A percentile compares a stretch with the other conserved stretches of the same genome.
Evolutionary conservation across 2,888 invertebrate genomes (phyloP).

Genomic region (Lysandra bellargus): DNA sequence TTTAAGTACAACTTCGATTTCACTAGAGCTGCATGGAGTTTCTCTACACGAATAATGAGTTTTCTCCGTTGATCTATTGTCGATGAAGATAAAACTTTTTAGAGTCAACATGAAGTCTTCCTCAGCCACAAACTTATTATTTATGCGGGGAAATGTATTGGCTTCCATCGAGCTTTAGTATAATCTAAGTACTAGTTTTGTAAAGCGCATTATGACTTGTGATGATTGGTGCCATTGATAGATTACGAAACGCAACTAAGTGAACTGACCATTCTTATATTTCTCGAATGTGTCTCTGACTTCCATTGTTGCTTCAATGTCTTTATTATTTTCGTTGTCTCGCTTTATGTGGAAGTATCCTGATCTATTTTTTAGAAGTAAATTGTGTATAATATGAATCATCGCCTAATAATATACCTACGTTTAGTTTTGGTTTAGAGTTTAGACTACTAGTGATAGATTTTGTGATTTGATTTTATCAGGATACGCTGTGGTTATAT

Average conservation of each 20-base stretch:
- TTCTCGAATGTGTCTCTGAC: constrained; percentile 64
- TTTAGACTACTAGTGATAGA: constrained; percentile 22
- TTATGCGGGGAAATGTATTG: constrained; percentile 13
- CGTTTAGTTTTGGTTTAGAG: constrained; percentile 3
- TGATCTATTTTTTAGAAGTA: constrained; percentile 32
- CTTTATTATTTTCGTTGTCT: constrained; percentile 40
- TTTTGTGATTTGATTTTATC: constrained; percentile 23
- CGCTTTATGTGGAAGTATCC: constrained; percentile 40
- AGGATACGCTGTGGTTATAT: not conserved
- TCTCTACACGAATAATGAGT: constrained; percentile 24
- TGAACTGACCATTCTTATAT: constrained; percentile 61
- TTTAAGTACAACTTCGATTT: constrained; percentile 56
- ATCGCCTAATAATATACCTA: not conserved
- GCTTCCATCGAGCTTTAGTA: constrained; percentile 39
- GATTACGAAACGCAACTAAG: constrained; percentile 70
- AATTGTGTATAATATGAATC: not conserved
- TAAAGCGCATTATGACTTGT: constrained; percentile 77
- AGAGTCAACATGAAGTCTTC: constrained; percentile 9
- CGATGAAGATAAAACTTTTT: constrained; percentile 6
- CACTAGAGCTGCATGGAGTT: constrained; percentile 40
- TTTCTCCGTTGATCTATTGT: constrained; percentile 17
- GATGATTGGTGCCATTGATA: constrained; percentile 81
- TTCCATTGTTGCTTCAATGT: constrained; percentile 71
- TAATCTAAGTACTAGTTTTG: constrained; percentile 45
- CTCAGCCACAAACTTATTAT: constrained; percentile 17